Base-by-base conservation (phyloP, 2,888 invertebrate genomes). In the Dynastes maya region DNA sequence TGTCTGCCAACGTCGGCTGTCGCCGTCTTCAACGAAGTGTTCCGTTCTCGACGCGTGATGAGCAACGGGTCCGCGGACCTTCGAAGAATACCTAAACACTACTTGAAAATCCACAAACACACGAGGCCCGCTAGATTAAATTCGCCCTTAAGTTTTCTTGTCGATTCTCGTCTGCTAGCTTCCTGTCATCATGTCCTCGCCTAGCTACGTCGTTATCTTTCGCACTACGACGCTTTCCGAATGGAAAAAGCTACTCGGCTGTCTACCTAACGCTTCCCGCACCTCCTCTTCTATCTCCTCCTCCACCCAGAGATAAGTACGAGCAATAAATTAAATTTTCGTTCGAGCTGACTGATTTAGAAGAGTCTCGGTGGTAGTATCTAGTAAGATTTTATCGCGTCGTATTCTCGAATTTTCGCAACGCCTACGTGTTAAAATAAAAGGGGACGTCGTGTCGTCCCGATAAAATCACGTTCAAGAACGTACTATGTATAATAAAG, bases 71-170 rank as follows among this genome's bases (percentile, higher is more conserved):
- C 84, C 86, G 32, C 5, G 45, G 84, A 88, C 86, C 85, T 82
- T 80, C 81, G 78, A 85, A 85, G 88, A 88, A 88, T 88, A 88
- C 88, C 86, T 86, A 88, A 88, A 88, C 87, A 88, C 88, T 88
- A 88, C 88, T 88, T 88, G 87, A 87, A 87, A 88, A 88, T 88
- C 88, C 87, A 87, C 87, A 87, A 87, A 88, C 87, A 87, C 86
- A 84, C 84, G 83, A 84, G 83, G 45, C 45, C 81, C 84, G 84
- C 86, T 85, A 87, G 88, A 88, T 88, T 88, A 88, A 88, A 88
- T 88, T 88, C 87, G 85, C 86, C 87, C 87, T 85, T 83, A 86
- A 86, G 86, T 87, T 87, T 87, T 86, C 86, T 84, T 87, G 87
- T 87, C 88, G 88, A 88, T 87, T 87, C 45, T 45, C 87, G 87